Conservation (phyloP, 2,797 vertebrate genomes). For the Lates japonicus region DNA sequence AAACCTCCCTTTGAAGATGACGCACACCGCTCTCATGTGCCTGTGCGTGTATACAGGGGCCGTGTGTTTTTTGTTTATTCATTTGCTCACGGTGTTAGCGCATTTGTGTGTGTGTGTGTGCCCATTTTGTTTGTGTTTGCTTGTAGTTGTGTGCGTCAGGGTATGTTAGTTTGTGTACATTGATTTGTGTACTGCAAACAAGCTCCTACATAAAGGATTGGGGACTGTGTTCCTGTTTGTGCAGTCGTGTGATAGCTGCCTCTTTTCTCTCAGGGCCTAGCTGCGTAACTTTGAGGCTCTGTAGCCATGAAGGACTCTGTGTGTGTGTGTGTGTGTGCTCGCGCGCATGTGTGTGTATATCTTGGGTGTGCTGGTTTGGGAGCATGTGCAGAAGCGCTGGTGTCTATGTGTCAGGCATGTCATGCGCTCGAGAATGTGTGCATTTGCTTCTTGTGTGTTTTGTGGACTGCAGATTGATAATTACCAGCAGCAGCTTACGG, state of each 20-base stretch:
- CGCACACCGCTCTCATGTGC: slow-evolving; percentile 62
- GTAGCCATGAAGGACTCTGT: slow-evolving; percentile 53
- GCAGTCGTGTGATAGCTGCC: slow-evolving; percentile 63
- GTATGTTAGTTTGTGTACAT: slow-evolving; percentile 71
- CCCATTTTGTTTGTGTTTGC: slow-evolving; percentile 68
- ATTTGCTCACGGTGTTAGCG: slow-evolving; percentile 49
- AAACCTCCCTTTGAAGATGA: slow-evolving; percentile 83
- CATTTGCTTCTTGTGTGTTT: slow-evolving; percentile 55
- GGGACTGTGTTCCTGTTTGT: slow-evolving; percentile 68
- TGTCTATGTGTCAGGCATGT: slow-evolving; percentile 28
- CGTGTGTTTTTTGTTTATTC: slow-evolving; percentile 72
- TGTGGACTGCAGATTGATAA: slow-evolving; percentile 74
- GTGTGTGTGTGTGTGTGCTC: slow-evolving; percentile 24
- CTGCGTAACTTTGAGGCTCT: slow-evolving; percentile 60
- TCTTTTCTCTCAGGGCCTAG: slow-evolving; percentile 58
- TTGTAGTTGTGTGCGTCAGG: slow-evolving; percentile 55
- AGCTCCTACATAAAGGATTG: slow-evolving; percentile 61
- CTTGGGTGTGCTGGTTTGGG: not conserved
- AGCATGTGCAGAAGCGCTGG: not conserved
- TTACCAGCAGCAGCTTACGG: slow-evolving; percentile 67
- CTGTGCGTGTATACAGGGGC: slow-evolving; percentile 49
- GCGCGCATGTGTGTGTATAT: not conserved
- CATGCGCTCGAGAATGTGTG: slow-evolving; percentile 35
- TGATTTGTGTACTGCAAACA: slow-evolving; percentile 78
- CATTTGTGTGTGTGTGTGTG: slow-evolving; percentile 18